A percentile compares a stretch with the other conserved stretches of the same genome.
Conservation (phyloP, 2,888 invertebrate species). For the Yponomeuta malinellus region DNA sequence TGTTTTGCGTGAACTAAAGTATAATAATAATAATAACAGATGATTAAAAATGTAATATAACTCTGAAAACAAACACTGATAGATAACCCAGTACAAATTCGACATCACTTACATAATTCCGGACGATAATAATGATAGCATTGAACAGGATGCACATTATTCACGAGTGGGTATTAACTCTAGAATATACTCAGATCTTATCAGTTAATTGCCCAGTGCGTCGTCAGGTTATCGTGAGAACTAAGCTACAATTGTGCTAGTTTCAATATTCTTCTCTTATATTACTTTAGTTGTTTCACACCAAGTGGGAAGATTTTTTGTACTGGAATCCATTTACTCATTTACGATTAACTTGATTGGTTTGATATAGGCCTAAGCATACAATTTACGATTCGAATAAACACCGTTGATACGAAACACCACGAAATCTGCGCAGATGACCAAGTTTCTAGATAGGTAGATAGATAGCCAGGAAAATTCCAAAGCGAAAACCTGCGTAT, state of each 20-base stretch:
- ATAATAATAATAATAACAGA: no score
- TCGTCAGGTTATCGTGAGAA: not conserved
- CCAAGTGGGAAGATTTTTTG: not conserved
- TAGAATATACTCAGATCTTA: not conserved
- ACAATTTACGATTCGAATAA: no score
- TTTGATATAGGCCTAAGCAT: no score
- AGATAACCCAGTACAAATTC: not conserved
- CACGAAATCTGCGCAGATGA: not conserved
- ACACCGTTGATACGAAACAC: no score
- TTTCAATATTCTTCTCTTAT: not conserved
- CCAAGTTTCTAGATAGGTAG: not conserved
- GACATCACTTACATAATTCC: not conserved
- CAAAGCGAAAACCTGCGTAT: constrained; percentile 1
- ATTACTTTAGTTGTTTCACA: not conserved
- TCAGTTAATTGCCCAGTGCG: not conserved
- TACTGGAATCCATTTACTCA: no score
- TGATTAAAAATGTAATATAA: no score
- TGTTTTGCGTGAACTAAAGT: no score
- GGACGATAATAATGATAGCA: not conserved
- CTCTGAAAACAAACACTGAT: not conserved
- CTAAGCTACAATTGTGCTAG: not conserved
- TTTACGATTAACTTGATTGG: no score
- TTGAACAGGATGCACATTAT: not conserved
- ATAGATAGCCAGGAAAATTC: not conserved
- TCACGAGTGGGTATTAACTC: not conserved